phyloP scores from a whole-genome alignment of 2,797 vertebrate genomes.

The Pseudochromis fuscus region DNA sequence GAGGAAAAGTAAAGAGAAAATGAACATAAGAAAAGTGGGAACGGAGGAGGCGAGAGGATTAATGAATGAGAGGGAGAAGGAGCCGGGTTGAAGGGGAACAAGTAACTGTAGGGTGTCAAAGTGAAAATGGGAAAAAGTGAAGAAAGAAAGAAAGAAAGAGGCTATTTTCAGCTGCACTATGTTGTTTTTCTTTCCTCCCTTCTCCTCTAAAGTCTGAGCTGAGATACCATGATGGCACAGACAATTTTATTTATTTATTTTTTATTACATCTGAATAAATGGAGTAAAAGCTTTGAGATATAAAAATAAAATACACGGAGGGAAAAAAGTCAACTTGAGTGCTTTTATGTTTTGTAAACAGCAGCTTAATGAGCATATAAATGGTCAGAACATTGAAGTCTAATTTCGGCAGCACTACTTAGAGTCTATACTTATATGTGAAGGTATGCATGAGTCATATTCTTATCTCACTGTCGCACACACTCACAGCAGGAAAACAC shows the following conservation, averaged over 20 bases:
- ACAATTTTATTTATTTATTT: too few relatives aligned
- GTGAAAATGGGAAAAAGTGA: constrained; percentile 1
- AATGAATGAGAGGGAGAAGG: constrained; percentile 10
- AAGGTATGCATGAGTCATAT: constrained; percentile 53
- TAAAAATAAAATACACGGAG: neutral
- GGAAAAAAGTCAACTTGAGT: neutral
- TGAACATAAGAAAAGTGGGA: constrained; percentile 18
- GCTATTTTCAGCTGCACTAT: constrained; percentile 22
- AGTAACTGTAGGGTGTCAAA: neutral
- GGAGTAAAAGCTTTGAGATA: neutral
- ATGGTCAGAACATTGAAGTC: neutral
- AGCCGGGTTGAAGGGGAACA: neutral
- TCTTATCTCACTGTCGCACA: constrained; percentile 19
- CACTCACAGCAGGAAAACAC: constrained; percentile 49
- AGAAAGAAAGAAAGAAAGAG: neutral
- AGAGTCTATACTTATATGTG: constrained; percentile 14
- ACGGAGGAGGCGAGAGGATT: neutral
- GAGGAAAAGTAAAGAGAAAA: constrained; percentile 15
- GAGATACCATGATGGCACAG: neutral
- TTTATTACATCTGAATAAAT: neutral
- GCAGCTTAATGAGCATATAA: constrained; percentile 27
- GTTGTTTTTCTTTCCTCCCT: neutral
- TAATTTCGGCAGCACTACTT: constrained; percentile 17
- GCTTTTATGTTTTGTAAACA: constrained; percentile 3
- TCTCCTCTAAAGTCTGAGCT: neutral